phyloP scores from a whole-genome alignment of 1,140 invertebrate species.

The Cydia amplana region DNA sequence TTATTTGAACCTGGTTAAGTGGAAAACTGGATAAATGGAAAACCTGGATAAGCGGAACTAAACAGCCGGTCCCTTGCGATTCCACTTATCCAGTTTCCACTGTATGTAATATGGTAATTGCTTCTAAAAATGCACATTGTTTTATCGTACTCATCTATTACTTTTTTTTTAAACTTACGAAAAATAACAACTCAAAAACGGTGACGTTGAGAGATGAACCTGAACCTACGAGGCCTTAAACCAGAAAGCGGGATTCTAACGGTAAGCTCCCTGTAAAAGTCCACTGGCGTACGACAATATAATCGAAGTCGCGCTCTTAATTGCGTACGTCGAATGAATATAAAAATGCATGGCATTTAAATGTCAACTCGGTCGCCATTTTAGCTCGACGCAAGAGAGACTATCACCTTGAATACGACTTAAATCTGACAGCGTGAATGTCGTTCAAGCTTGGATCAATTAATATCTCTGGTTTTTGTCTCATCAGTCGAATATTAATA shows the following conservation, averaged over 20 bases:
- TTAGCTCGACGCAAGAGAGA: slow-evolving; percentile 68
- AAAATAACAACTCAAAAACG: too few species aligned
- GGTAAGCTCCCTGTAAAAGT: slow-evolving; percentile 43
- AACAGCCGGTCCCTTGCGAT: too few species aligned
- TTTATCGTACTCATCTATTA: too few species aligned
- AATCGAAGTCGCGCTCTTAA: slow-evolving; percentile 74
- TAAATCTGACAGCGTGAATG: slow-evolving; percentile 78
- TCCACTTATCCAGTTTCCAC: too few species aligned
- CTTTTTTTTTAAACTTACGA: too few species aligned
- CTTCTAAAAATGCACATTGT: too few species aligned
- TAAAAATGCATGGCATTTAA: slow-evolving; percentile 79
- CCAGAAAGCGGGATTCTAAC: slow-evolving; percentile 62
- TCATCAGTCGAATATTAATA: slow-evolving; percentile 30
- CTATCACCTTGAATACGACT: slow-evolving; percentile 75
- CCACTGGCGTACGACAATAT: slow-evolving; percentile 65
- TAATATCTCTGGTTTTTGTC: slow-evolving; percentile 59
- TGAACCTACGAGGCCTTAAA: slow-evolving; percentile 8
- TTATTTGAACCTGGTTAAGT: too few species aligned
- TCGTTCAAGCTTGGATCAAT: slow-evolving; percentile 68
- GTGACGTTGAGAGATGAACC: too few species aligned
- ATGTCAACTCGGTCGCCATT: slow-evolving; percentile 74
- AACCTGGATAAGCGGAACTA: too few species aligned
- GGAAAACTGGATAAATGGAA: too few species aligned
- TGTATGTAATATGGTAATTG: too few species aligned
- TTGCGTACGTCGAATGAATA: slow-evolving; percentile 71